phyloP scores from a whole-genome alignment of 1,140 invertebrate genomes.

The Cotesia glomerata region DNA sequence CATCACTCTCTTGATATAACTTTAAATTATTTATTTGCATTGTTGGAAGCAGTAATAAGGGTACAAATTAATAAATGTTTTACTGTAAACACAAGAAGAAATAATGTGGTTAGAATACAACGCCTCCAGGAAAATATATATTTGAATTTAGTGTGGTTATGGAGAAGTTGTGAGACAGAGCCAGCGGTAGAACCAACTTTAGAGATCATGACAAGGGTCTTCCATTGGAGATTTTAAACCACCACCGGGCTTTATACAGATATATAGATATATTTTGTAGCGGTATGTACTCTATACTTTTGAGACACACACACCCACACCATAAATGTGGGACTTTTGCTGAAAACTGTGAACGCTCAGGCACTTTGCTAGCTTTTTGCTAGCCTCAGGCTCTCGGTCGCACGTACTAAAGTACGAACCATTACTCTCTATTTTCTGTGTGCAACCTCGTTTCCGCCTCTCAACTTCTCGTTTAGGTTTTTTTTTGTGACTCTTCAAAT shows the following conservation, averaged over 20 bases:
- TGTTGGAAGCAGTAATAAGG: too few relatives aligned
- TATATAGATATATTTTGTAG: not conserved
- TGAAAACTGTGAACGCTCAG: slow-evolving; percentile 13
- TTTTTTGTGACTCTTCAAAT: not conserved
- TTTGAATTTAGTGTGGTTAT: not conserved
- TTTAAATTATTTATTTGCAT: too few relatives aligned
- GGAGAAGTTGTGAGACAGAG: not conserved
- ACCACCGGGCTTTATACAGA: not conserved
- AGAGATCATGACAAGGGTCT: slow-evolving; percentile 22
- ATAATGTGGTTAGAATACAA: not conserved
- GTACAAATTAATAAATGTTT: too few relatives aligned
- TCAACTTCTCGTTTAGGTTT: not conserved
- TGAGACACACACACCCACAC: not conserved
- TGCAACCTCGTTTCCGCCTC: slow-evolving; percentile 7
- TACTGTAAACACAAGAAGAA: too few relatives aligned
- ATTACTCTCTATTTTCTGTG: slow-evolving; percentile 21
- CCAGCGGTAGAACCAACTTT: slow-evolving; percentile 3
- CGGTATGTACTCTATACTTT: not conserved
- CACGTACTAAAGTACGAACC: slow-evolving; percentile 18
- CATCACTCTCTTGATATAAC: too few relatives aligned
- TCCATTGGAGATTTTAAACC: slow-evolving; percentile 24
- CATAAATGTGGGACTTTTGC: slow-evolving; percentile 4
- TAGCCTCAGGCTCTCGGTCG: slow-evolving; percentile 14
- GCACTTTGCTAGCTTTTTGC: slow-evolving; percentile 17
- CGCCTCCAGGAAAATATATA: slow-evolving; percentile 4